Percentiles rank a stretch among this genome's conserved stretches.
phyloP scores from a whole-genome alignment of 2,113 vertebrate genomes.

The Poecilia latipinna region DNA sequence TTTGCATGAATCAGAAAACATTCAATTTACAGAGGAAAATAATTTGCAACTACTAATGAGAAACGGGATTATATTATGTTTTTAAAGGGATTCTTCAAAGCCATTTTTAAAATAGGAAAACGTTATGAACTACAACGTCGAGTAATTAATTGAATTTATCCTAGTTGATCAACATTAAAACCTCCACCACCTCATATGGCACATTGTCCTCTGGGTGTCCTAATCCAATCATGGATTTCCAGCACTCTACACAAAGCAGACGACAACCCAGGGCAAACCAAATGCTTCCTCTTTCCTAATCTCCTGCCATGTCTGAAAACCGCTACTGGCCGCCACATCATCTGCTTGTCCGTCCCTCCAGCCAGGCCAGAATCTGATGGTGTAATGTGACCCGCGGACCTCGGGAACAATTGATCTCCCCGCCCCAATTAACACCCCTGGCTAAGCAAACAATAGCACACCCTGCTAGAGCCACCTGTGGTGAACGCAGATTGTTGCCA shows the following conservation, averaged over 20 bases:
- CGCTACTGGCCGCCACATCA: conserved; percentile 1
- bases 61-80: too few relatives aligned
- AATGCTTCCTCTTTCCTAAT: conserved; percentile 35
- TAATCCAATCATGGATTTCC: conserved; percentile 42
- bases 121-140: not conserved
- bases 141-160: conserved; percentile 8
- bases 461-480: conserved; percentile 11
- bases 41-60: too few relatives aligned
- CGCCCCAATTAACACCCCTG: conserved; percentile 25
- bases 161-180: conserved; percentile 31
- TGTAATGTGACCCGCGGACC: conserved; percentile 7
- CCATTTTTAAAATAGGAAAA: not conserved
- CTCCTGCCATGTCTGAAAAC: conserved; percentile 20
- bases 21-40: too few relatives aligned
- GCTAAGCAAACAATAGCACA: conserved; percentile 44
- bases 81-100: too few relatives aligned
- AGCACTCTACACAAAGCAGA: conserved; percentile 27
- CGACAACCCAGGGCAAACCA: conserved; percentile 26
- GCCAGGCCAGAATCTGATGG: conserved; percentile 1
- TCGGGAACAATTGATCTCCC: conserved; percentile 18
- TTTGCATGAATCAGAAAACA: too few relatives aligned
- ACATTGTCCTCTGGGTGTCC: conserved; percentile 38
- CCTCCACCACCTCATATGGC: conserved; percentile 10
- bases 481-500: conserved; percentile 25
- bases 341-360: conserved; percentile 8